A percentile compares a stretch with the other conserved stretches of the same genome.
Evolutionary conservation across 2,888 invertebrate genomes (phyloP).

Genomic region (Phengaris alcon): DNA sequence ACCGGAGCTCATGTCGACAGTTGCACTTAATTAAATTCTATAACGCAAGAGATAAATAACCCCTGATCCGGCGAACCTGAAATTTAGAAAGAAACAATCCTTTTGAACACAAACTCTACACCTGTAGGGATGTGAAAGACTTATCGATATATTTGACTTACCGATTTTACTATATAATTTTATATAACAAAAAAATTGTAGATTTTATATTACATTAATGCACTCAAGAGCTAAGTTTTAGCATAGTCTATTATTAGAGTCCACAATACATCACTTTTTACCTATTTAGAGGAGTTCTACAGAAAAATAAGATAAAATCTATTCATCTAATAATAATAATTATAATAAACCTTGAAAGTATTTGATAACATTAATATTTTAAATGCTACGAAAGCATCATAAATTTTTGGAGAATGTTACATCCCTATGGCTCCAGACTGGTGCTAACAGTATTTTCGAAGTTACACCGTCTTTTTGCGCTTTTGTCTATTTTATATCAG

Average conservation of each 20-base stretch:
- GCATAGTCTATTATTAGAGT: no score
- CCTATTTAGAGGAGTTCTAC: no score
- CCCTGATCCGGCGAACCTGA: slow-evolving; percentile 53
- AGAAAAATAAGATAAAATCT: no score
- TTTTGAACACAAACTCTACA: slow-evolving; percentile 50
- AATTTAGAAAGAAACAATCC: slow-evolving; percentile 72
- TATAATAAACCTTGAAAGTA: no score
- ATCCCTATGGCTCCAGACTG: slow-evolving; percentile 31
- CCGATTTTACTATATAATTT: background rate
- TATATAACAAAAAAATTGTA: no score
- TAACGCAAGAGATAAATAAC: slow-evolving; percentile 75
- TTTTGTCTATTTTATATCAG: slow-evolving; percentile 32
- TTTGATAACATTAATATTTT: no score
- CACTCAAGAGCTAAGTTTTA: no score
- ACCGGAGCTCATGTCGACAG: slow-evolving; percentile 67
- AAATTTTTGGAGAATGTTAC: background rate
- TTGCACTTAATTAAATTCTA: slow-evolving; percentile 77
- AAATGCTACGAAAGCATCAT: no score
- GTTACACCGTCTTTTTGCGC: slow-evolving; percentile 29
- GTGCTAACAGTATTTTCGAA: slow-evolving; percentile 37
- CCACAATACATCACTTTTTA: no score
- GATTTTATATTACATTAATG: no score
- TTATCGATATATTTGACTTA: background rate
- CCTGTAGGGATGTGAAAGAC: slow-evolving; percentile 10
- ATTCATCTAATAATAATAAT: no score